Conservation (phyloP, 1,140 invertebrate species). For the Tetramorium alpestre region DNA sequence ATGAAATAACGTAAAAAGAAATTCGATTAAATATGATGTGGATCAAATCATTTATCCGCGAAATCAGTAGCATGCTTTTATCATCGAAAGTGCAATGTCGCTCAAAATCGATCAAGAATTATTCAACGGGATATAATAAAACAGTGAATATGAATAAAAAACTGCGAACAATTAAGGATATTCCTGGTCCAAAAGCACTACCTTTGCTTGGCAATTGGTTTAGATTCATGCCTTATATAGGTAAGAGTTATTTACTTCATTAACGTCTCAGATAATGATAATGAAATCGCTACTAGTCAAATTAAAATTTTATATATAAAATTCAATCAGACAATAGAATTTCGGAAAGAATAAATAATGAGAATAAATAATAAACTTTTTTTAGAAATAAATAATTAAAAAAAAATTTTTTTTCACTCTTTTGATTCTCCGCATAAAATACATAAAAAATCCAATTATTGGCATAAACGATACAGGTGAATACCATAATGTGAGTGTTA, state of each 20-base stretch:
- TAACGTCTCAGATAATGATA: neutral
- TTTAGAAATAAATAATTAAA: too few species aligned
- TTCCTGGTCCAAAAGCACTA: slow-evolving; percentile 85
- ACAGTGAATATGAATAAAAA: neutral
- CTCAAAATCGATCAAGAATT: neutral
- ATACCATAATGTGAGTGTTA: slow-evolving; percentile 62
- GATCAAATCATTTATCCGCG: neutral
- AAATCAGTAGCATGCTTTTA: neutral
- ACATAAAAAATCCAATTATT: neutral
- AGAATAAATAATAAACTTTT: too few species aligned
- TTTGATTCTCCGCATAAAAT: neutral
- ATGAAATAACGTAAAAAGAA: neutral
- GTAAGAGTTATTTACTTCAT: slow-evolving; percentile 79
- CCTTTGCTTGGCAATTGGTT: slow-evolving; percentile 84
- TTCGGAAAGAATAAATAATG: too few species aligned
- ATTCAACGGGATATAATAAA: neutral
- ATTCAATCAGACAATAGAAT: too few species aligned
- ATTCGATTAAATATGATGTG: neutral
- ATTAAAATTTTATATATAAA: neutral
- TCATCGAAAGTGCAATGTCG: neutral
- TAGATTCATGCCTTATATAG: slow-evolving; percentile 86
- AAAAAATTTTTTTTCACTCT: neutral
- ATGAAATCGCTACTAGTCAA: neutral
- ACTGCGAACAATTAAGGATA: slow-evolving; percentile 68
- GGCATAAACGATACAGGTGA: slow-evolving; percentile 67